phyloP scores from a whole-genome alignment of 2,113 vertebrate species.

The Abramis brama region DNA sequence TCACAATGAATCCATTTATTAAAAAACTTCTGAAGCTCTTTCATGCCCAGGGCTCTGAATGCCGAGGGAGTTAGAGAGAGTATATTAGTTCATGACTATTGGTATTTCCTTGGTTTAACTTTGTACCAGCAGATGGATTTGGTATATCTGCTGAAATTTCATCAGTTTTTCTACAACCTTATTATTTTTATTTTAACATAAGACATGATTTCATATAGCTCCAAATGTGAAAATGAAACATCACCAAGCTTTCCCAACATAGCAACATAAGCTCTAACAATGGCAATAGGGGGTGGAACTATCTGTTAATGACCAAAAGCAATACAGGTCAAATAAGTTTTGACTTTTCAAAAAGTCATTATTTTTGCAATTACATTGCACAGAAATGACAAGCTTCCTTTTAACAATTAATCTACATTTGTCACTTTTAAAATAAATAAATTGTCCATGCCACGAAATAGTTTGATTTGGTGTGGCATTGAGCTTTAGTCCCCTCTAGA shows the following conservation, averaged over 20 bases:
- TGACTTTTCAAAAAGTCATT: not conserved
- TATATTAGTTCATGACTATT: not conserved
- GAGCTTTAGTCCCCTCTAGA: not conserved
- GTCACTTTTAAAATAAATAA: too few relatives aligned
- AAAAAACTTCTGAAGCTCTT: conserved; percentile 15
- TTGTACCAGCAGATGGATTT: not conserved
- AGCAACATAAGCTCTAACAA: not conserved
- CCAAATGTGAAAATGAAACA: not conserved
- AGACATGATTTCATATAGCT: not conserved
- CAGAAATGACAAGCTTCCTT: not conserved
- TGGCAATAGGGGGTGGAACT: not conserved
- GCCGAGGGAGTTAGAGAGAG: conserved; percentile 15
- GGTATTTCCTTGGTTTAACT: conserved; percentile 8
- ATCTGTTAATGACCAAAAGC: not conserved
- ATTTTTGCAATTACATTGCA: not conserved
- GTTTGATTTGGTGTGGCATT: too few relatives aligned
- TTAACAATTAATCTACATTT: too few relatives aligned
- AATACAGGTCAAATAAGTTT: not conserved
- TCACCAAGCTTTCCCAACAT: not conserved
- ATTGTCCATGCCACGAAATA: too few relatives aligned
- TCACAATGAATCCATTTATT: conserved; percentile 33
- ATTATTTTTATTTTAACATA: not conserved
- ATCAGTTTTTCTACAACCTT: not conserved
- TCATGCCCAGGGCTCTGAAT: conserved; percentile 14
- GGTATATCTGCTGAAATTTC: not conserved